These are phyloP conservation scores for Ciconia stormi DNA, from an alignment of 2,113 vertebrate species.

Conservation along the genomic window DNA sequence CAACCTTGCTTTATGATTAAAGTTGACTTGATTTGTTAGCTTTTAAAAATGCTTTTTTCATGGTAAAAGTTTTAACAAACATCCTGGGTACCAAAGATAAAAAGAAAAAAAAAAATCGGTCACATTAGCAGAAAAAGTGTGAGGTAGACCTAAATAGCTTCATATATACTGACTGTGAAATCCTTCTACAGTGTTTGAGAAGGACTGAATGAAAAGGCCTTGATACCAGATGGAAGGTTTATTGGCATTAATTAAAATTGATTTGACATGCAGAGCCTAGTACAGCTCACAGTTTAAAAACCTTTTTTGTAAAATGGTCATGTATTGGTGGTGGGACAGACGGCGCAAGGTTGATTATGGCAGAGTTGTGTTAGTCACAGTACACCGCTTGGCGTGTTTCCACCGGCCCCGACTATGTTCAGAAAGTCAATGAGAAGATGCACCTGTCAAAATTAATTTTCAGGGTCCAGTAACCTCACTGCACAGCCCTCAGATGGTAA, in stretches of 20 bases:
- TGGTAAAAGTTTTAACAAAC: background rate
- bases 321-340: slow-evolving; percentile 69
- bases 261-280: slow-evolving; percentile 59
- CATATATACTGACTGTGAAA: background rate
- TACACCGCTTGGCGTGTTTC: slow-evolving; percentile 58
- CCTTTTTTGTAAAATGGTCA: slow-evolving; percentile 37
- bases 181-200: background rate
- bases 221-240: slow-evolving; percentile 68
- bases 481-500: slow-evolving; percentile 21
- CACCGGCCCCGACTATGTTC: slow-evolving; percentile 29
- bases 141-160: background rate
- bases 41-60: background rate
- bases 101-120: background rate
- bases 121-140: background rate
- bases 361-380: slow-evolving; percentile 72
- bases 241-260: slow-evolving; percentile 76
- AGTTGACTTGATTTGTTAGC: background rate
- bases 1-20: background rate
- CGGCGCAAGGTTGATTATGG: slow-evolving; percentile 54
- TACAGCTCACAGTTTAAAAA: slow-evolving; percentile 24
- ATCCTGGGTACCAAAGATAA: background rate
- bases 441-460: slow-evolving; percentile 78
- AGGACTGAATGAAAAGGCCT: slow-evolving; percentile 20
- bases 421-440: slow-evolving; percentile 73
- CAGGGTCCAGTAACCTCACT: slow-evolving; percentile 59